These are phyloP conservation scores for Tuta absoluta DNA, from an alignment of 2,888 invertebrate species.

Conservation along the genomic window DNA sequence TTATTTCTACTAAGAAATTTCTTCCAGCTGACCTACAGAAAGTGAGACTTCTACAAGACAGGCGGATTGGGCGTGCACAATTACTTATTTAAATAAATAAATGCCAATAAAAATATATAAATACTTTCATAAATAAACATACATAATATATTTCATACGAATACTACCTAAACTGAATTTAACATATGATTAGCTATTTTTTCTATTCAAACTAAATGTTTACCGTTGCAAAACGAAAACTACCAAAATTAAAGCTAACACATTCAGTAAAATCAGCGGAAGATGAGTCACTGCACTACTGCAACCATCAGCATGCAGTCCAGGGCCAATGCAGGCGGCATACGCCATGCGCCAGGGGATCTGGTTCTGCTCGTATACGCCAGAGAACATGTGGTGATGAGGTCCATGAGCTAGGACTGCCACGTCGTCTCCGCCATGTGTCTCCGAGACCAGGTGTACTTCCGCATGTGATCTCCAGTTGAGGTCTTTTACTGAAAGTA, in stretches of 20 bases:
- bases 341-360: slow-evolving; percentile 88
- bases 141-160: too few relatives aligned
- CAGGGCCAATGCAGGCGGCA: slow-evolving; percentile 85
- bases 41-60: too few relatives aligned
- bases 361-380: slow-evolving; percentile 88
- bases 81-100: too few relatives aligned
- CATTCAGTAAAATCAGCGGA: neutral
- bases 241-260: neutral
- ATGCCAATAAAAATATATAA: too few relatives aligned
- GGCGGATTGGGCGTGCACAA: too few relatives aligned
- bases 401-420: slow-evolving; percentile 86
- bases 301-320: slow-evolving; percentile 37
- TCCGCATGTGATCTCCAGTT: slow-evolving; percentile 66
- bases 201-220: neutral
- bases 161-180: too few relatives aligned
- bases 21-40: too few relatives aligned
- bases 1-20: too few relatives aligned
- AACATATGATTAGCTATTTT: too few relatives aligned
- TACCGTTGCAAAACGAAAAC: neutral
- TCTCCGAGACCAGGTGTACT: slow-evolving; percentile 81
- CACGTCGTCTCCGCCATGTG: slow-evolving; percentile 91
- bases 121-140: too few relatives aligned
- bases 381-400: slow-evolving; percentile 87
- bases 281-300: slow-evolving; percentile 1
- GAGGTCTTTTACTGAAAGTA: neutral